Evolutionary conservation across 2,888 invertebrate species (phyloP).

Genomic region (Platynereis dumerilii): DNA sequence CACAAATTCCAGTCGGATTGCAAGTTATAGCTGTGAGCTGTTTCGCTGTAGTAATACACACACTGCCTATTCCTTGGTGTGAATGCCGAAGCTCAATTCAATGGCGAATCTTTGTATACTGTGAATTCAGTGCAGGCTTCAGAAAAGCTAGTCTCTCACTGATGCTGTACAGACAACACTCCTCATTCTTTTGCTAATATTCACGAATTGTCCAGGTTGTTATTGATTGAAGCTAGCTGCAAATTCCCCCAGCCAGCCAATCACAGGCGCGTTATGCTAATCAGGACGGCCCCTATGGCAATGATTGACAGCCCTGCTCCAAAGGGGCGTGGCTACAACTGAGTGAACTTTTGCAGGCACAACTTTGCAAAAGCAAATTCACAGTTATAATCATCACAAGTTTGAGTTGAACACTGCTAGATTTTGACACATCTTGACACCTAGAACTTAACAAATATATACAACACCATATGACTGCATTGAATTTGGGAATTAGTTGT

Average conservation of each 20-base stretch:
- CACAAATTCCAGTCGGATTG: too few species aligned
- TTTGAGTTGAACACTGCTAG: too few species aligned
- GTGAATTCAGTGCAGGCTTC: conserved; percentile 5
- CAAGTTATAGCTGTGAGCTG: too few species aligned
- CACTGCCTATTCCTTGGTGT: too few species aligned
- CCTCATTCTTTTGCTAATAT: conserved; percentile 29
- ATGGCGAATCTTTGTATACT: conserved; percentile 21
- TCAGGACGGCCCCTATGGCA: conserved; percentile 9
- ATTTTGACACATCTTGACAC: too few species aligned
- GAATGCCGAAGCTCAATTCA: conserved; percentile 14
- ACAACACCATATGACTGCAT: too few species aligned
- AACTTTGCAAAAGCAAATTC: not conserved
- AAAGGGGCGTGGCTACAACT: conserved; percentile 16
- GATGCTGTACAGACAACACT: conserved; percentile 21
- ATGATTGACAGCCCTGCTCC: conserved; percentile 14
- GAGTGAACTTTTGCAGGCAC: not conserved
- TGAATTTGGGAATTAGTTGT: too few species aligned
- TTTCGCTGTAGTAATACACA: too few species aligned
- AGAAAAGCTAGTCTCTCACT: conserved; percentile 4
- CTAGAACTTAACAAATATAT: too few species aligned
- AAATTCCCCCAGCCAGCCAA: conserved; percentile 12
- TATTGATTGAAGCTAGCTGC: conserved; percentile 18
- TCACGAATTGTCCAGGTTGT: conserved; percentile 25
- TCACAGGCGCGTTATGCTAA: conserved; percentile 16
- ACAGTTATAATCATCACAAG: too few species aligned